Conservation (phyloP, 2,113 vertebrate genomes). For the Tenebrosternarchus preto region DNA sequence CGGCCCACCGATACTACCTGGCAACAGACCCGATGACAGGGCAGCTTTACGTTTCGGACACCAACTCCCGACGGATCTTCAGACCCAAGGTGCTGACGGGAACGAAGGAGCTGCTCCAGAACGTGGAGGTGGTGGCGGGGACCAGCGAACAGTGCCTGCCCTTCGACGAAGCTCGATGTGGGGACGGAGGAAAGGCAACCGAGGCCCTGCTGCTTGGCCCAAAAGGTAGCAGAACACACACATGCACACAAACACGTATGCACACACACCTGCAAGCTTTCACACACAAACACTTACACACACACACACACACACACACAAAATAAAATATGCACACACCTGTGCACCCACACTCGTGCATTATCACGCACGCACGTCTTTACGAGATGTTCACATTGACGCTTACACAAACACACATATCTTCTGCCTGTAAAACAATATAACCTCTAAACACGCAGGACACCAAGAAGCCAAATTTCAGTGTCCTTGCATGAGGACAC, state of each 20-base stretch:
- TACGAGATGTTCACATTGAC: too few species aligned
- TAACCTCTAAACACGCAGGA: too few species aligned
- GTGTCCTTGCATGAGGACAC: too few species aligned
- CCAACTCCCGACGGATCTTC: slow-evolving; percentile 92
- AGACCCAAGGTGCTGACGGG: slow-evolving; percentile 89
- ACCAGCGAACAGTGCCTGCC: slow-evolving; percentile 96
- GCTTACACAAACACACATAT: neutral
- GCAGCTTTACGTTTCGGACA: slow-evolving; percentile 93
- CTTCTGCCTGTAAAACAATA: neutral
- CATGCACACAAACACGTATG: neutral
- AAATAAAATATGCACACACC: too few species aligned
- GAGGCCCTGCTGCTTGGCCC: slow-evolving; percentile 95
- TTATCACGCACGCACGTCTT: too few species aligned
- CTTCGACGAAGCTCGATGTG: slow-evolving; percentile 93
- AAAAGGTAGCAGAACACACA: slow-evolving; percentile 80
- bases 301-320: too few species aligned
- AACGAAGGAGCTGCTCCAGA: slow-evolving; percentile 88
- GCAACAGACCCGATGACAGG: slow-evolving; percentile 93
- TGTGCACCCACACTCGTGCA: too few species aligned
- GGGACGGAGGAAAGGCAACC: slow-evolving; percentile 93
- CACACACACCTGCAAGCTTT: slow-evolving; percentile 13
- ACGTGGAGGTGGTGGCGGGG: slow-evolving; percentile 89
- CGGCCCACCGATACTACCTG: slow-evolving; percentile 94
- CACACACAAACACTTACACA: neutral
- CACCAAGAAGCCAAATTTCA: too few species aligned